Evolutionary conservation across 2,113 vertebrate genomes (phyloP), one percentile per base, ranked within the genome.

Genomic region (Lethenteron reissneri): DNA sequence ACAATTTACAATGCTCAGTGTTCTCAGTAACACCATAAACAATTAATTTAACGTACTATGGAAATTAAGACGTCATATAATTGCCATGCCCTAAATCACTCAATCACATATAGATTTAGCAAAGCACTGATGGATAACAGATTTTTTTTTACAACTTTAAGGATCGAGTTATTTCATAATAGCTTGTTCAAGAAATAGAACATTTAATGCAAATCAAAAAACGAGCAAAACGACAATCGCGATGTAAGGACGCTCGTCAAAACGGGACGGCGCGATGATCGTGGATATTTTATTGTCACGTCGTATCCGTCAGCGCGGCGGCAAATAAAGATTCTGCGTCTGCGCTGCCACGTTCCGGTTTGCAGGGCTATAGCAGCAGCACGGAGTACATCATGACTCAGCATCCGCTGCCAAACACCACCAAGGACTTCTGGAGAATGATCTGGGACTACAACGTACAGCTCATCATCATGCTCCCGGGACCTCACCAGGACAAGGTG

Each of bases 351-450:
- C 11, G 62, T 59, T 76, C 75, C 76, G 15, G 62, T 80, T 78
- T 71, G 0, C 78, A 99, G 94, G 94, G 92, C 73, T 95, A 94
- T 81, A 85, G 82, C 75, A 85, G 84, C 74, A 89, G 81, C 77
- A 84, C 76, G 69, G 88, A 95, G 80, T 99, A 88, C 79, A 90
- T 99, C 74, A 82, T 99, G 76, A 95, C 94, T 72, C 92, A 95
- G 74, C 87, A 88, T 78, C 91, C 92, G 11, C 81, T 99, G 74
- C 83, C 87, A 9, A 83, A 81, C 69, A 95, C 92, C 59, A 82
- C 87, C 71, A 89, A 87, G 75, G 91, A 96, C 79, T 95, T 97
- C 80, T 99, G 94, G 94, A 88, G 81, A 76, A 96, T 97, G 91
- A 85, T 96, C 73, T 97, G 90, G 94, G 91, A 97, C 72, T 89